Evolutionary conservation across 1,140 invertebrate species (phyloP).

Genomic region (Armadillidium nasatum): DNA sequence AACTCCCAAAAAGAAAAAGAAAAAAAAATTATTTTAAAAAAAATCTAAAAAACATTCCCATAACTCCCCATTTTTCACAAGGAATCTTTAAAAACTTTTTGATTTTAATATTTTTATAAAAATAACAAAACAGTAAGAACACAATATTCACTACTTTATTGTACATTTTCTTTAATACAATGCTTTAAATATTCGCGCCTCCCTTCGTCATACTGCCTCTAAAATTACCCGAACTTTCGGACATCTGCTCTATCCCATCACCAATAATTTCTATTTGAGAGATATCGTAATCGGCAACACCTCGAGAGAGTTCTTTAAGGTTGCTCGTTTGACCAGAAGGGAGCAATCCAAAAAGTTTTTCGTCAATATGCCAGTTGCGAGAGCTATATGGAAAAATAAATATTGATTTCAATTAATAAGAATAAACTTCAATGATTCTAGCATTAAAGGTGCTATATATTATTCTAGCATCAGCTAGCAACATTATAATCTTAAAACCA

Average conservation of each 20-base stretch:
- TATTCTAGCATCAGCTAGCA: too few relatives aligned
- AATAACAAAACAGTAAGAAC: too few relatives aligned
- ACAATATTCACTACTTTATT: too few relatives aligned
- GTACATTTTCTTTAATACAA: too few relatives aligned
- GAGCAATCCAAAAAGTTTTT: conserved; percentile 36
- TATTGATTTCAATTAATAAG: background rate
- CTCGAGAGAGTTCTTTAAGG: conserved; percentile 29
- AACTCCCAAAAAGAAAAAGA: too few relatives aligned
- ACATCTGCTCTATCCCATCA: conserved; percentile 29
- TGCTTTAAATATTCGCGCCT: background rate
- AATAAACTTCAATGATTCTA: background rate
- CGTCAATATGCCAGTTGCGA: conserved; percentile 41
- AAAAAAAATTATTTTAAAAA: too few relatives aligned
- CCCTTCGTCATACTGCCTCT: conserved; percentile 25
- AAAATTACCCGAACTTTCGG: background rate
- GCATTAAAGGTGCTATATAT: background rate
- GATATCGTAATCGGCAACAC: conserved; percentile 39
- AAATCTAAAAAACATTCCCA: too few relatives aligned
- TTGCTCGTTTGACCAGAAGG: conserved; percentile 23
- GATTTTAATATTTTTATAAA: too few relatives aligned
- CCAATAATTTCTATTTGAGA: conserved; percentile 39
- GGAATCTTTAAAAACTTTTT: too few relatives aligned
- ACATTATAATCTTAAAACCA: too few relatives aligned
- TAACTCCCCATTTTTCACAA: too few relatives aligned
- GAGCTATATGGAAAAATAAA: conserved; percentile 24